Conservation (phyloP, 2,888 invertebrate species). For the Nebria salina region DNA sequence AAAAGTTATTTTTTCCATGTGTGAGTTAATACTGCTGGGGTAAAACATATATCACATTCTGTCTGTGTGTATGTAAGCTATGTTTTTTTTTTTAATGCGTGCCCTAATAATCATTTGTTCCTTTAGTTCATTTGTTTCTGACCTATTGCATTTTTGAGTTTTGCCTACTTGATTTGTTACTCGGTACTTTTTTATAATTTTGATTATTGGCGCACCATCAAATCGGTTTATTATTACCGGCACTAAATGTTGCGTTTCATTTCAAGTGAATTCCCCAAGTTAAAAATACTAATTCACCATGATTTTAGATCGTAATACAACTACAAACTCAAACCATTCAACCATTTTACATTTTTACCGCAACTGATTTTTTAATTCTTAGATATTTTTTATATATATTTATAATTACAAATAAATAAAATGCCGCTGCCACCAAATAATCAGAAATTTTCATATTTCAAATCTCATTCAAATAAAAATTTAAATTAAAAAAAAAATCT, state of each 20-base stretch:
- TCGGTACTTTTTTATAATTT: conserved; percentile 11
- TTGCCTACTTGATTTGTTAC: conserved; percentile 22
- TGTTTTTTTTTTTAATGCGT: conserved; percentile 41
- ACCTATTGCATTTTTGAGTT: conserved; percentile 34
- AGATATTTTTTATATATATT: too few relatives aligned
- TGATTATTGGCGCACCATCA: background rate
- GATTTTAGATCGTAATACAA: background rate
- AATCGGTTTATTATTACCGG: background rate
- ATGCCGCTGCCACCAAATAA: too few relatives aligned
- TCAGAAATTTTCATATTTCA: too few relatives aligned
- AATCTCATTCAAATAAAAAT: too few relatives aligned
- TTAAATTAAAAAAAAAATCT: too few relatives aligned
- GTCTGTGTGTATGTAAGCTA: conserved; percentile 44
- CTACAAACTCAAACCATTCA: background rate
- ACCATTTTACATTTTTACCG: too few relatives aligned
- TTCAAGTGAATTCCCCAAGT: background rate
- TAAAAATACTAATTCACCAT: background rate
- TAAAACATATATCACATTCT: conserved; percentile 11
- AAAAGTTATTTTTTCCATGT: conserved; percentile 56
- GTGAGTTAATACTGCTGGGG: conserved; percentile 28
- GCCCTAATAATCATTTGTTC: conserved; percentile 46
- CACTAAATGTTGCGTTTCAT: background rate
- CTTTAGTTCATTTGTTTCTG: conserved; percentile 45
- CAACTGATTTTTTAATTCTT: too few relatives aligned
- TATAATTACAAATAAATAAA: too few relatives aligned